A percentile compares a stretch with the other conserved stretches of the same genome.
Evolutionary conservation across 2,113 vertebrate species (phyloP).

Genomic region (Speoplatyrhinus poulsoni): DNA sequence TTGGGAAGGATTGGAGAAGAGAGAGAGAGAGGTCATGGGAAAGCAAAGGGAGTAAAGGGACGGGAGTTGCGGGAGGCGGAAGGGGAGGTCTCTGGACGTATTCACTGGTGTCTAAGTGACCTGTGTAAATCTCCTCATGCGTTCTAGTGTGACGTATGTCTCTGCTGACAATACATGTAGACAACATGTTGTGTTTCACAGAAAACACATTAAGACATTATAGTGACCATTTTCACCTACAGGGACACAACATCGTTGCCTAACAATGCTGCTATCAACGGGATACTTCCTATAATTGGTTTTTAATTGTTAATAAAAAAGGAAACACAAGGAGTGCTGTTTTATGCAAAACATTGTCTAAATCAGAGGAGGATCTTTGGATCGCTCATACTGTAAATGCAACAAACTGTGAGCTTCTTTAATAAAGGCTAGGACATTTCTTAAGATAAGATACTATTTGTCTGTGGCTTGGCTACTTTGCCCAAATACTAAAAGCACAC

Average conservation of each 20-base stretch:
- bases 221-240: conserved; percentile 31
- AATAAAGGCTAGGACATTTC: conserved; percentile 37
- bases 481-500: conserved; percentile 1
- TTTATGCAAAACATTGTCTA: conserved; percentile 35
- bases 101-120: conserved; percentile 23
- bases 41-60: neutral
- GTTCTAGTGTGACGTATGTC: neutral
- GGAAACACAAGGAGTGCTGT: conserved; percentile 24
- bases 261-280: conserved; percentile 51
- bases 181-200: neutral
- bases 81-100: neutral
- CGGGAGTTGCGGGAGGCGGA: conserved; percentile 18
- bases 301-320: conserved; percentile 57
- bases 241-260: conserved; percentile 38
- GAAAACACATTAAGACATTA: conserved; percentile 38
- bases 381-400: conserved; percentile 30
- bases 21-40: neutral
- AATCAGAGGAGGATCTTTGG: conserved; percentile 57
- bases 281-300: conserved; percentile 48
- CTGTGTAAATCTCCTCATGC: conserved; percentile 3
- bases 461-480: neutral
- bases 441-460: conserved; percentile 27
- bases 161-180: conserved; percentile 9
- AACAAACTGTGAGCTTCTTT: conserved; percentile 39
- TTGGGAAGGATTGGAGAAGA: neutral